Evolutionary conservation across 2,888 invertebrate genomes (phyloP).

Genomic region (Margaritifera margaritifera): DNA sequence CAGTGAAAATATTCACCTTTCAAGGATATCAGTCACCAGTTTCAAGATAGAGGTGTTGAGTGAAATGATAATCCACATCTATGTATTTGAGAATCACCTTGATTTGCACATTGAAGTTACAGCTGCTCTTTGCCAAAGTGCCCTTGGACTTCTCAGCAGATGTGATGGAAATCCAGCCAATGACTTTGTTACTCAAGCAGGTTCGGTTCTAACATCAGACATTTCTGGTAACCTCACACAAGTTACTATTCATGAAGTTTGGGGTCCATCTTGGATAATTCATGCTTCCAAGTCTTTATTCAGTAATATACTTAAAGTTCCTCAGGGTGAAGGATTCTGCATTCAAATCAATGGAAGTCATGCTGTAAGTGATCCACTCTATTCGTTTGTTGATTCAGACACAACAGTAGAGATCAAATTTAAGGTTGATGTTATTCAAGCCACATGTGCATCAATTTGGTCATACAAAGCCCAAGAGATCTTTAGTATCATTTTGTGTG

Average conservation of each 20-base stretch:
- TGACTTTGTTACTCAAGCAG: conserved; percentile 38
- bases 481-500: conserved; percentile 35
- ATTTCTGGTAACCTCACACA: conserved; percentile 20
- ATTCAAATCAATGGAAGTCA: conserved; percentile 29
- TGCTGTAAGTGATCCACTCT: conserved; percentile 25
- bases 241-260: conserved; percentile 32
- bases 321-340: conserved; percentile 33
- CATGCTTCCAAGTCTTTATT: conserved; percentile 23
- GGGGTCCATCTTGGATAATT: conserved; percentile 41
- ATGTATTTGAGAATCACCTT: conserved; percentile 29
- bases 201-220: conserved; percentile 17
- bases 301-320: conserved; percentile 13
- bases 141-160: conserved; percentile 35
- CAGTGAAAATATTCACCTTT: too few species aligned
- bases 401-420: conserved; percentile 52
- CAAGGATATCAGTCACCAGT: too few species aligned
- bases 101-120: conserved; percentile 24
- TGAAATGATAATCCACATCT: conserved; percentile 31
- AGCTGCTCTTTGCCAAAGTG: conserved; percentile 23
- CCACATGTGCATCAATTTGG: conserved; percentile 43
- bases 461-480: conserved; percentile 33
- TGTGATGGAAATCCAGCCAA: conserved; percentile 40
- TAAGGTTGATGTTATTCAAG: conserved; percentile 17
- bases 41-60: conserved; percentile 1
- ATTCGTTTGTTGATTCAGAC: conserved; percentile 38